Conservation (phyloP, 2,113 vertebrate genomes). For the Solenodon paradoxus region DNA sequence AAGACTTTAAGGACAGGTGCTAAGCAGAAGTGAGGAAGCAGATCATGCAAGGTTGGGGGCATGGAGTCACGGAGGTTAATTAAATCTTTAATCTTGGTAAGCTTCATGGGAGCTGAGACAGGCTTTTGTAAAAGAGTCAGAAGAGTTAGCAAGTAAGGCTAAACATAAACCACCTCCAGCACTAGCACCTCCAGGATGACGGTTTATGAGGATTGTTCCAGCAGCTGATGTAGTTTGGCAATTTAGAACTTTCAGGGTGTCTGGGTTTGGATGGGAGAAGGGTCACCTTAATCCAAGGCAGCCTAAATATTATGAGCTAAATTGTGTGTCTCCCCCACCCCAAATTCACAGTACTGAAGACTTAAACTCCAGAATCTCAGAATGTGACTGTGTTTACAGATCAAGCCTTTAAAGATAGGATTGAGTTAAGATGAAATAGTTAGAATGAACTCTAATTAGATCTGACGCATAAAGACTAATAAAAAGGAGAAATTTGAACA, state of each 20-base stretch:
- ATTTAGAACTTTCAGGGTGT: background rate
- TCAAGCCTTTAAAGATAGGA: background rate
- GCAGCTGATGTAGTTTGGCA: background rate
- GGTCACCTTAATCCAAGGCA: background rate
- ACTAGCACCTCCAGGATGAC: too few species aligned
- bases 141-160: too few species aligned
- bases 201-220: background rate
- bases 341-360: background rate
- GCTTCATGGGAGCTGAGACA: background rate
- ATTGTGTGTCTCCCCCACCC: background rate
- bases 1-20: background rate
- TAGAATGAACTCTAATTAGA: background rate
- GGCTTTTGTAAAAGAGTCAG: background rate
- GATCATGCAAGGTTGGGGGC: background rate
- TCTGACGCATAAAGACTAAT: background rate
- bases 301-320: background rate
- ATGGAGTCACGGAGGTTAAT: background rate
- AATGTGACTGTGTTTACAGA: background rate
- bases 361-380: background rate
- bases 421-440: background rate
- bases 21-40: background rate
- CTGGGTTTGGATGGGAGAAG: background rate
- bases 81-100: conserved; percentile 9
- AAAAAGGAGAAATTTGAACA: background rate
- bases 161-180: too few species aligned